Evolutionary conservation across 2,113 vertebrate species (phyloP).

Genomic region (Phalacrocorax brasilianus): DNA sequence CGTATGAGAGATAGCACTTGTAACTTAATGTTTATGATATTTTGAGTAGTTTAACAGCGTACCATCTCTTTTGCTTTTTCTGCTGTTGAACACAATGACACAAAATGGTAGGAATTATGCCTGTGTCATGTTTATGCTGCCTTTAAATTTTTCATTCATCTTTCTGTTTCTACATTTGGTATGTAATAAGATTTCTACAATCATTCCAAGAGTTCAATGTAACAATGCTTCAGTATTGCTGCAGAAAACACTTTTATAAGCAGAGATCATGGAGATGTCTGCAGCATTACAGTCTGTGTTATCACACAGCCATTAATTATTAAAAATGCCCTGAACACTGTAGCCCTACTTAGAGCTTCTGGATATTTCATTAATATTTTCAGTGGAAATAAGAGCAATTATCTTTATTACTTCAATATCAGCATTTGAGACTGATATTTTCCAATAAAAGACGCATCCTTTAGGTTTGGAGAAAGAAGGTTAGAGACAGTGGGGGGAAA

Average conservation of each 20-base stretch:
- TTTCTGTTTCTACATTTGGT: background rate
- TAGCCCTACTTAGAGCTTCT: background rate
- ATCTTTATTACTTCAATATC: conserved; percentile 25
- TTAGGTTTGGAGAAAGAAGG: background rate
- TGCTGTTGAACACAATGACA: background rate
- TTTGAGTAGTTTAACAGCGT: background rate
- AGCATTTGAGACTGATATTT: background rate
- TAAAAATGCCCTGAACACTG: conserved; percentile 19
- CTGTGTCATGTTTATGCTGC: background rate
- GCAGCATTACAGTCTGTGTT: background rate
- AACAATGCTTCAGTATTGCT: background rate
- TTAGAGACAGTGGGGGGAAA: background rate
- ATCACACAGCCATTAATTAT: conserved; percentile 26
- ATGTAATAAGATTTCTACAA: background rate
- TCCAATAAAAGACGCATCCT: background rate
- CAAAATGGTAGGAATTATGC: background rate
- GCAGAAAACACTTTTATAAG: background rate
- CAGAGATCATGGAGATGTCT: background rate
- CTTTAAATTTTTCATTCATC: background rate
- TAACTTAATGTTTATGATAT: background rate
- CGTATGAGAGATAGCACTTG: background rate
- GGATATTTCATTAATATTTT: conserved; percentile 20
- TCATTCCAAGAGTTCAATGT: background rate
- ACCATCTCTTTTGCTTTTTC: background rate
- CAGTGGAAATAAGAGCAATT: conserved; percentile 2